Evolutionary conservation across 2,113 vertebrate genomes (phyloP), one percentile per base, ranked within the genome.

Genomic region (Euleptes europaea): DNA sequence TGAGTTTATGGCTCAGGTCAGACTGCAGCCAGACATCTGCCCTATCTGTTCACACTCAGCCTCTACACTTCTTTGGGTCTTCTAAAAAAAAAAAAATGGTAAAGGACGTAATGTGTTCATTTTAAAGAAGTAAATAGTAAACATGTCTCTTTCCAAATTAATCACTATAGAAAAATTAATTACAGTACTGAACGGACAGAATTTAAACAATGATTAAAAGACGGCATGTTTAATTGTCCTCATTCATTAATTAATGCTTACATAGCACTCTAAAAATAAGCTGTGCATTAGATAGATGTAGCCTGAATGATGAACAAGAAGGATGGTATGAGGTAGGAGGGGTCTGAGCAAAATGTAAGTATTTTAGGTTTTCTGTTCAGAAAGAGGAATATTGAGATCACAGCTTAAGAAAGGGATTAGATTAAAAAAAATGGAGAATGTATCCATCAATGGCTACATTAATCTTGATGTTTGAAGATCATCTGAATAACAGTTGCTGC

Each of bases 191-290:
- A 23, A 82, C 19, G 87, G 69, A 81, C 0, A 79, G 47, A 88
- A 26, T 90, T 71, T 65, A 54, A 74, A 85, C 88, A 87, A 86
- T n/a, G 1, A 83, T 74, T 72, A 33, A 83, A 91, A 57, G 44
- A 13, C 3, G 44, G 21, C 85, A 78, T 47, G 1, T 84, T 49
- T 84, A 82, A 93, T 83, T 81, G 69, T 82, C 86, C 40, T 47
- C 79, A 92, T 86, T 92, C 89, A 88, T 87, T 88, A 86, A 10
- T 66, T 33, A 83, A 75, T 40, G 42, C 86, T 88, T 88, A 38
- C 49, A 79, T 70, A 87, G 31, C 49, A 66, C 6, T 3, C 31
- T 51, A 9, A 82, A 80, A 89, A 84, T 67, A 83, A 86, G n/a
- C 0, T 0, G 7, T 86, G 3, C 0, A 0, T 42, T 51, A 72